phyloP scores from a whole-genome alignment of 2,797 vertebrate genomes.

The Tenualosa thibaudeaui region DNA sequence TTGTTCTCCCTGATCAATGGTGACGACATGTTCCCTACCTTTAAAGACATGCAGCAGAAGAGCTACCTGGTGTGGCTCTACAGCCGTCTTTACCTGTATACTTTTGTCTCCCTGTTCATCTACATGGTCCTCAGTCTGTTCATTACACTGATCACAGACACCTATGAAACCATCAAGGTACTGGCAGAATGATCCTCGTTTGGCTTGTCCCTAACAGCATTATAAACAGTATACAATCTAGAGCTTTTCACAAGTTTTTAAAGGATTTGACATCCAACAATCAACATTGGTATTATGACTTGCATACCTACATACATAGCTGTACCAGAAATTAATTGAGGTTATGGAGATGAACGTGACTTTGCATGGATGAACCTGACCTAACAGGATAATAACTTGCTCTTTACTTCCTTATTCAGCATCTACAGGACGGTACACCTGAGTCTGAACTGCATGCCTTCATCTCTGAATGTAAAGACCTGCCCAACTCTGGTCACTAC shows the following conservation, averaged over 20 bases:
- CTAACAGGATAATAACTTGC: not conserved
- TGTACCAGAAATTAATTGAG: not conserved
- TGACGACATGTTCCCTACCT: constrained; percentile 94
- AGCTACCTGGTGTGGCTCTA: constrained; percentile 89
- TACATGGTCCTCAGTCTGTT: constrained; percentile 80
- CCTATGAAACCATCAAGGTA: constrained; percentile 95
- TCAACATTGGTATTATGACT: not conserved
- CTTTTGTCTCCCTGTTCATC: constrained; percentile 75
- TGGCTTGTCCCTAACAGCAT: not conserved
- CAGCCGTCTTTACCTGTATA: constrained; percentile 88
- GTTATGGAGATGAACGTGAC: not conserved
- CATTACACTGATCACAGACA: constrained; percentile 87
- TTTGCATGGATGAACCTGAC: not conserved
- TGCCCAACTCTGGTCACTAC: constrained; percentile 86
- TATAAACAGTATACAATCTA: no score
- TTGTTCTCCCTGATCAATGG: constrained; percentile 94
- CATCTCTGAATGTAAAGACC: constrained; percentile 85
- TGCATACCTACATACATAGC: not conserved
- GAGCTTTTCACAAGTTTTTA: not conserved
- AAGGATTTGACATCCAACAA: not conserved
- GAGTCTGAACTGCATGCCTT: constrained; percentile 85
- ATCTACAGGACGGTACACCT: constrained; percentile 81
- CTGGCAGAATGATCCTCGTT: constrained; percentile 7
- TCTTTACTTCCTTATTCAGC: constrained; percentile 62
- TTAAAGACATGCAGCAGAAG: constrained; percentile 85